Evolutionary conservation across 2,888 invertebrate genomes (phyloP).

Genomic region (Lacanobia oleracea): DNA sequence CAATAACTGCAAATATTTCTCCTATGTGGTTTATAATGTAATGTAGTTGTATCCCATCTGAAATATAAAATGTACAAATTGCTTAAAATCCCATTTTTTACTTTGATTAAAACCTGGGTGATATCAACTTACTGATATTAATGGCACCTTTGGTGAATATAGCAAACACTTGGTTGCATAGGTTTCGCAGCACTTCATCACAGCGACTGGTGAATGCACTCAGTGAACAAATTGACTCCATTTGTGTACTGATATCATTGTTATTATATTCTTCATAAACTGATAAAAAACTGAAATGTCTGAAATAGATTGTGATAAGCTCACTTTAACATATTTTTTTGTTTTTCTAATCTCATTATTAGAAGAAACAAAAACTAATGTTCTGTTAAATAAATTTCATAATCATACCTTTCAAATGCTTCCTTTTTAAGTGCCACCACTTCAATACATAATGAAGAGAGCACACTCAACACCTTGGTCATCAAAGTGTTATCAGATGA

Average conservation of each 20-base stretch:
- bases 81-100: background rate
- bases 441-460: slow-evolving; percentile 95
- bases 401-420: slow-evolving; percentile 90
- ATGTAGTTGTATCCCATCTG: slow-evolving; percentile 87
- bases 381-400: background rate
- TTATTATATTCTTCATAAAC: slow-evolving; percentile 92
- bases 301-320: slow-evolving; percentile 68
- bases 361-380: background rate
- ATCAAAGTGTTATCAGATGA: slow-evolving; percentile 96
- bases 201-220: slow-evolving; percentile 93
- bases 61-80: slow-evolving; percentile 27
- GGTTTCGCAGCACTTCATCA: slow-evolving; percentile 93
- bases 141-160: slow-evolving; percentile 90
- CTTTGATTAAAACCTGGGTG: background rate
- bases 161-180: slow-evolving; percentile 94
- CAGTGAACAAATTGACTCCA: slow-evolving; percentile 92
- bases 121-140: slow-evolving; percentile 81
- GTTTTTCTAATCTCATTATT: background rate
- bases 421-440: slow-evolving; percentile 92
- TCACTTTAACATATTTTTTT: background rate
- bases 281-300: slow-evolving; percentile 91
- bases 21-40: slow-evolving; percentile 90
- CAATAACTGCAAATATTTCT: slow-evolving; percentile 92
- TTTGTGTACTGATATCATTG: slow-evolving; percentile 87
- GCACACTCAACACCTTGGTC: slow-evolving; percentile 94